phyloP scores from a whole-genome alignment of 2,113 vertebrate species.

The Prietella phreatophila region DNA sequence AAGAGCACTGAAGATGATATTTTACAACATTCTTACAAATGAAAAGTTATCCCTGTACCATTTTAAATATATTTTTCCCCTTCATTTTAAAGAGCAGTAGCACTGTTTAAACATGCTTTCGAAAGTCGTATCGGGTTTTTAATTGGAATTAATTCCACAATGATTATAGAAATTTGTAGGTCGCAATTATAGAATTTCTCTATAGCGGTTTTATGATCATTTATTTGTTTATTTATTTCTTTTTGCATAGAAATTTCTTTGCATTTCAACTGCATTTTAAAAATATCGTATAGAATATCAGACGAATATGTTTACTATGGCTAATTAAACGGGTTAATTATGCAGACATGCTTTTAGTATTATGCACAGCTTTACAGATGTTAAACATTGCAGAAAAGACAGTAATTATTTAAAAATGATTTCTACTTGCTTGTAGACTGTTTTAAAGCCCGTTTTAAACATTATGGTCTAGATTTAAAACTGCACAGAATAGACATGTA shows the following conservation, averaged over 20 bases:
- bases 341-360: not conserved
- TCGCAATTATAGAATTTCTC: not conserved
- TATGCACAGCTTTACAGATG: not conserved
- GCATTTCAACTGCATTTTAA: not conserved
- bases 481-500: constrained; percentile 21
- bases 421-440: not conserved
- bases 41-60: too few species aligned
- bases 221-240: not conserved
- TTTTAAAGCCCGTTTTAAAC: not conserved
- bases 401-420: not conserved
- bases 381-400: not conserved
- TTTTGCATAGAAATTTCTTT: not conserved
- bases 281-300: not conserved
- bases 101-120: not conserved
- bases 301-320: not conserved
- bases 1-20: not conserved
- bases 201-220: not conserved
- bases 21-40: not conserved
- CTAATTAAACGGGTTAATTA: not conserved
- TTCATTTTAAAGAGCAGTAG: not conserved
- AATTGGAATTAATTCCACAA: not conserved
- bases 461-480: not conserved
- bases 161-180: not conserved
- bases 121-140: not conserved
- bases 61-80: not conserved